These are phyloP conservation scores for Poeciliopsis gracilis DNA, from an alignment of 2,797 vertebrate species.

Conservation along the genomic window DNA sequence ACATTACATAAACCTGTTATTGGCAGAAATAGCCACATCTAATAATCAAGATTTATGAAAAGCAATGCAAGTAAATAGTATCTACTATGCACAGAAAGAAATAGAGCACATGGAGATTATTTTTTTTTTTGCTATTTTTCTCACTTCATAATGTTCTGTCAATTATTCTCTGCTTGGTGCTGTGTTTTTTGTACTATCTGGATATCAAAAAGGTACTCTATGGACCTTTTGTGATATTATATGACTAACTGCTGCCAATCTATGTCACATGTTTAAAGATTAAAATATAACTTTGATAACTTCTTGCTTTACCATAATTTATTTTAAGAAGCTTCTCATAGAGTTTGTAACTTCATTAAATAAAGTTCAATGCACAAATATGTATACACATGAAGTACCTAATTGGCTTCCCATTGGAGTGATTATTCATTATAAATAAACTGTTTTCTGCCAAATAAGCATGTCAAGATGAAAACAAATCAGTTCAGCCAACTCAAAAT, in stretches of 20 bases:
- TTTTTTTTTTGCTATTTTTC: neutral
- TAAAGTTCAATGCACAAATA: conserved; percentile 53
- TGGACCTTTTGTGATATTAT: neutral
- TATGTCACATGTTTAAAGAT: neutral
- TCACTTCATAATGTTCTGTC: neutral
- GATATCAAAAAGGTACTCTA: neutral
- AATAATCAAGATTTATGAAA: neutral
- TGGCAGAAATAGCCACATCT: neutral
- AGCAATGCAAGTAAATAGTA: neutral
- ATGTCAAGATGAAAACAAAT: conserved; percentile 41
- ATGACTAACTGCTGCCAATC: neutral
- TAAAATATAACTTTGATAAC: conserved; percentile 15
- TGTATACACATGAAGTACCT: conserved; percentile 32
- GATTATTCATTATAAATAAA: conserved; percentile 54
- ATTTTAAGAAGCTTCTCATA: conserved; percentile 27
- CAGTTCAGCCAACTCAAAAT: conserved; percentile 42
- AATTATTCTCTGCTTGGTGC: neutral
- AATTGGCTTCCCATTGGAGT: conserved; percentile 54
- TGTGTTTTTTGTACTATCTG: neutral
- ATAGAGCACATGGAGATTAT: neutral
- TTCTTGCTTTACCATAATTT: conserved; percentile 21
- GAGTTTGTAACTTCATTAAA: conserved; percentile 43
- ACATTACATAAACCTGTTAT: neutral
- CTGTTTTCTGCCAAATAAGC: conserved; percentile 29
- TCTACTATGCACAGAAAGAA: neutral